Conservation (phyloP, 2,888 invertebrate species). For the Pammene aurita region DNA sequence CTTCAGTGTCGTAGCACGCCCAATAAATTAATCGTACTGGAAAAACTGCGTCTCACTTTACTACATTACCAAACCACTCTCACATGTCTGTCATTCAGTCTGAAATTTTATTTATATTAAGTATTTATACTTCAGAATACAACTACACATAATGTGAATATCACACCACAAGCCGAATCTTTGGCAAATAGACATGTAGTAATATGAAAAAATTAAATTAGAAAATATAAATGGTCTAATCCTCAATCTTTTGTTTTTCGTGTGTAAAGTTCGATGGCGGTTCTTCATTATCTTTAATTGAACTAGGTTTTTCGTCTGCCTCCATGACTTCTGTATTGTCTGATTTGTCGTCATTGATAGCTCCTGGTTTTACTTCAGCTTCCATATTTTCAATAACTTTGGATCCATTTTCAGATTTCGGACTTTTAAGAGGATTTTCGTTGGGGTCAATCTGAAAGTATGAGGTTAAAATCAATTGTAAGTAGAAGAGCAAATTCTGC, state of each 20-base stretch:
- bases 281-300: background rate
- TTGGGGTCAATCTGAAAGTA: slow-evolving; percentile 25
- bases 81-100: background rate
- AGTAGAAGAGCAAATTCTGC: background rate
- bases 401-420: background rate
- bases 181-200: background rate
- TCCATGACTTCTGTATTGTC: background rate
- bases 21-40: background rate
- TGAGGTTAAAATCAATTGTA: background rate
- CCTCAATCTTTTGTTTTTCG: background rate
- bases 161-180: background rate
- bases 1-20: background rate
- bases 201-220: too few relatives aligned
- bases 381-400: slow-evolving; percentile 4
- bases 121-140: background rate
- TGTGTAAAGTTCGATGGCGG: background rate
- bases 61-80: background rate
- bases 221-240: background rate
- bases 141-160: background rate
- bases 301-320: slow-evolving; percentile 10
- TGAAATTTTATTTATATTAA: background rate
- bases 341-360: background rate
- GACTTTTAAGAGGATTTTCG: slow-evolving; percentile 1
- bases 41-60: background rate
- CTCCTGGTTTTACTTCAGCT: background rate